Base-by-base conservation (phyloP, 2,888 invertebrate genomes). In the Xylota segnis region DNA sequence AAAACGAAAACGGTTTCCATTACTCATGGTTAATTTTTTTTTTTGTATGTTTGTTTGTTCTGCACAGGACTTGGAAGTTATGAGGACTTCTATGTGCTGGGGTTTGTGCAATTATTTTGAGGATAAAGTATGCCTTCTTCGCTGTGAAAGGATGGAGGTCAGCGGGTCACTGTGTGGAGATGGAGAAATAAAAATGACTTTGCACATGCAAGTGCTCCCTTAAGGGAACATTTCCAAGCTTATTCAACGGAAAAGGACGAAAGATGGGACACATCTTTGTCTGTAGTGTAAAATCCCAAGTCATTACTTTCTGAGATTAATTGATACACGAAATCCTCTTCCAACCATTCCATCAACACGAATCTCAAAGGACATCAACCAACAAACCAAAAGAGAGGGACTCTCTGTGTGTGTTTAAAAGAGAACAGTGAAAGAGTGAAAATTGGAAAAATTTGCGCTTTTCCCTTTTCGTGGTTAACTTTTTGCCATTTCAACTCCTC, bases 261-360 rank as follows among this genome's bases (percentile, higher is more conserved):
- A n/a, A 37, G 40, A 50, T 37, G 40, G 50, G 56, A 74, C 40
- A 52, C 47, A 50, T 43, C 18, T 14, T 0, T 56, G n/a, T 12
- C 0, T 58, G 47, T 47, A 56, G 14, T 50, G 63, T 43, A 54
- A 37, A 66, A 61, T 75, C 75, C 50, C 70, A 37, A 66, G 72
- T 54, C 68, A 68, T 76, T 82, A 58, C 63, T 71, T 65, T 66
- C 47, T 52, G 34, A 61, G 71, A 86, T 86, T 76, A 82, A 77
- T 82, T 86, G 76, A 77, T 72, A 77, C 75, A 81, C 59, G 70
- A 59, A 76, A 66, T 76, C 59, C 68, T 37, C 27, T 70, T 70
- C 16, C 16, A 47, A 63, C 47, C 29, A 34, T 37, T 59, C 37
- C 16, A 32, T 16, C 37, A 50, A 61, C 16, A 12, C 61, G n/a